Evolutionary conservation across 2,888 invertebrate species (phyloP).

Genomic region (Aphidius colemani): DNA sequence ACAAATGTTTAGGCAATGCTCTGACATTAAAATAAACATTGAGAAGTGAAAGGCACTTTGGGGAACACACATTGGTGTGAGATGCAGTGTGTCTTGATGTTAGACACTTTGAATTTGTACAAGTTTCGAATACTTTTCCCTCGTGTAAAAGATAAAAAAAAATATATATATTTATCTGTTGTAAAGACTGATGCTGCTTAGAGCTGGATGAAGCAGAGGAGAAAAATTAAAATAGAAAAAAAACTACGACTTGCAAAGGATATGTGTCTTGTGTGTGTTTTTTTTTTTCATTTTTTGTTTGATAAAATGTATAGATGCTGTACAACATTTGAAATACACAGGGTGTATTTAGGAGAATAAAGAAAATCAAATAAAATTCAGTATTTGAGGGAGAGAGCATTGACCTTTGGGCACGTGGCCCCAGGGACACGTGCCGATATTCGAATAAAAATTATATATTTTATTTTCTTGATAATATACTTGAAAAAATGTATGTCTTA

Average conservation of each 20-base stretch:
- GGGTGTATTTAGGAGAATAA: not conserved
- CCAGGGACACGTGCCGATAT: conserved; percentile 24
- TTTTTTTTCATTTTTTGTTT: too few relatives aligned
- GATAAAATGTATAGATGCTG: not conserved
- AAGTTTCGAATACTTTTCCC: conserved; percentile 19
- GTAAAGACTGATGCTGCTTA: not conserved
- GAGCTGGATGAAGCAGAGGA: too few relatives aligned
- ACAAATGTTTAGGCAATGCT: too few relatives aligned
- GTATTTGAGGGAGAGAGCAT: conserved; percentile 21
- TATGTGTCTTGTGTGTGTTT: too few relatives aligned
- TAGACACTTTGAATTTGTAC: not conserved
- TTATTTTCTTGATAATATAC: too few relatives aligned
- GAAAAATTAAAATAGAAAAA: too few relatives aligned
- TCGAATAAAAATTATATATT: conserved; percentile 2
- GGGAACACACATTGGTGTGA: conserved; percentile 14
- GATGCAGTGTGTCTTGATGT: not conserved
- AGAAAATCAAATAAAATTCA: conserved; percentile 21
- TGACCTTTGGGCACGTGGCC: conserved; percentile 29
- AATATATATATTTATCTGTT: too few relatives aligned
- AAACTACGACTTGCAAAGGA: too few relatives aligned
- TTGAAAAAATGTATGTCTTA: too few relatives aligned
- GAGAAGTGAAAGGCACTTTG: conserved; percentile 17
- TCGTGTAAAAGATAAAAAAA: not conserved
- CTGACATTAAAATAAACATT: conserved; percentile 15
- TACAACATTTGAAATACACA: not conserved